A percentile compares a stretch with the other conserved stretches of the same genome.
Evolutionary conservation across 2,113 vertebrate species (phyloP).

Genomic region (Catharus fuscescens): DNA sequence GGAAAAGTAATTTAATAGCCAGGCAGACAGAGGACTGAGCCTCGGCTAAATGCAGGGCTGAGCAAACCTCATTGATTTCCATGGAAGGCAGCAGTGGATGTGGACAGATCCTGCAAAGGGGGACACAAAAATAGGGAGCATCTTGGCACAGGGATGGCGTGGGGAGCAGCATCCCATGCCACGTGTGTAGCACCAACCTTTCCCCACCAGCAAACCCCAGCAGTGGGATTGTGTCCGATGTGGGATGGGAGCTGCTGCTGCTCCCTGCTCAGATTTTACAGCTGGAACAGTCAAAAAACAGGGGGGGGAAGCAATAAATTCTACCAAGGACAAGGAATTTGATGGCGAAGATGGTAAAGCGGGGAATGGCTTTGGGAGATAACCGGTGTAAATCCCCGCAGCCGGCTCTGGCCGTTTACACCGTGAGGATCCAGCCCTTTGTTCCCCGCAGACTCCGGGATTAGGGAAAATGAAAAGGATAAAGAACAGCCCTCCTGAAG

Average conservation of each 20-base stretch:
- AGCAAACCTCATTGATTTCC: constrained; percentile 5
- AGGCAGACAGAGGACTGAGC: neutral
- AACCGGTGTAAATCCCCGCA: constrained; percentile 33
- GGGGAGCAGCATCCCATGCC: neutral
- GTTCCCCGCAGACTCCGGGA: constrained; percentile 35
- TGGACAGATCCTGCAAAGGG: neutral
- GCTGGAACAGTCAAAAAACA: neutral
- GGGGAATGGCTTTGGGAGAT: constrained; percentile 35
- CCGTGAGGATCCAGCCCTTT: constrained; percentile 51
- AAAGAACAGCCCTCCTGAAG: constrained; percentile 65
- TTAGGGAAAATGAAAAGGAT: constrained; percentile 62
- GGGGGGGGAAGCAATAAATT: neutral
- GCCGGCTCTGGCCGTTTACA: constrained; percentile 12
- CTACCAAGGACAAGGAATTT: neutral
- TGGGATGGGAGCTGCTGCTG: neutral
- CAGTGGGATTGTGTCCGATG: fast-evolving
- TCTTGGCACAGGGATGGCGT: neutral
- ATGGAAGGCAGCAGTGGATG: neutral
- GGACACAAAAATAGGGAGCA: neutral
- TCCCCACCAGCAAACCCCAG: fast-evolving
- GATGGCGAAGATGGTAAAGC: neutral
- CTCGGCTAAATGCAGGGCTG: neutral
- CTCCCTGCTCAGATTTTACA: neutral
- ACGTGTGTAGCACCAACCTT: neutral
- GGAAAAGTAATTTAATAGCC: constrained; percentile 32